A percentile compares a stretch with the other conserved stretches of the same genome.
These are phyloP conservation scores for Cheilosia variabilis DNA, from an alignment of 2,888 invertebrate genomes.

Conservation along the genomic window DNA sequence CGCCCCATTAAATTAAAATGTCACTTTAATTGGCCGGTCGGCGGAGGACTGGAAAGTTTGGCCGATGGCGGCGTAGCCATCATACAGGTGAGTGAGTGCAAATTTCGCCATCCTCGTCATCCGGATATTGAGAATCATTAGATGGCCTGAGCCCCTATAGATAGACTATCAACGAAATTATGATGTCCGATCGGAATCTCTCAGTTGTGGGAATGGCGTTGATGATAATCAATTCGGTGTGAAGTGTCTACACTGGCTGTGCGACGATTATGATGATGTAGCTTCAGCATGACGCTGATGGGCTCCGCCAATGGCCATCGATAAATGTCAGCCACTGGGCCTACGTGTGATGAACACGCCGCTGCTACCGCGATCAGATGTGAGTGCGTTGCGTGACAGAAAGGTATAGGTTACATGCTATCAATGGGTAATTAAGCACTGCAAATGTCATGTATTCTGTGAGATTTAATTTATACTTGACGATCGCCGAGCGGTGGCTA, in stretches of 20 bases:
- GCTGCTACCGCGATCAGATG: slow-evolving; percentile 18
- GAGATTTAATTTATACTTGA: slow-evolving; percentile 42
- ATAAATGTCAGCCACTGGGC: slow-evolving; percentile 28
- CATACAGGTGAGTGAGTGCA: slow-evolving; percentile 31
- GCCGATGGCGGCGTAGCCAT: slow-evolving; percentile 16
- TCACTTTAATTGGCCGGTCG: slow-evolving; percentile 69
- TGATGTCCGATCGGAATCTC: slow-evolving; percentile 69
- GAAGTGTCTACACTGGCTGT: slow-evolving; percentile 43
- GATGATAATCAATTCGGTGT: slow-evolving; percentile 68
- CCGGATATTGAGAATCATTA: slow-evolving; percentile 70
- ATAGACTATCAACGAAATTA: slow-evolving; percentile 59
- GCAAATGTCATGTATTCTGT: slow-evolving; percentile 66
- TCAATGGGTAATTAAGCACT: slow-evolving; percentile 68
- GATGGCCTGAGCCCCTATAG: slow-evolving; percentile 50
- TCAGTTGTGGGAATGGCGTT: slow-evolving; percentile 36
- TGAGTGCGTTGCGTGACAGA: slow-evolving; percentile 68
- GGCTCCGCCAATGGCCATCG: slow-evolving; percentile 43
- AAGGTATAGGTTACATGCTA: slow-evolving; percentile 63
- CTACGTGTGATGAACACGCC: slow-evolving; percentile 41
- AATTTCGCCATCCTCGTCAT: slow-evolving; percentile 54
- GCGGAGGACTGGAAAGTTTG: slow-evolving; percentile 24
- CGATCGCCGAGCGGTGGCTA: background rate
- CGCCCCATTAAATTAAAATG: slow-evolving; percentile 74
- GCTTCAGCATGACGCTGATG: slow-evolving; percentile 24
- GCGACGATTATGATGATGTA: slow-evolving; percentile 15